Conservation (phyloP, 2,888 invertebrate species). For the Seira ritae region DNA sequence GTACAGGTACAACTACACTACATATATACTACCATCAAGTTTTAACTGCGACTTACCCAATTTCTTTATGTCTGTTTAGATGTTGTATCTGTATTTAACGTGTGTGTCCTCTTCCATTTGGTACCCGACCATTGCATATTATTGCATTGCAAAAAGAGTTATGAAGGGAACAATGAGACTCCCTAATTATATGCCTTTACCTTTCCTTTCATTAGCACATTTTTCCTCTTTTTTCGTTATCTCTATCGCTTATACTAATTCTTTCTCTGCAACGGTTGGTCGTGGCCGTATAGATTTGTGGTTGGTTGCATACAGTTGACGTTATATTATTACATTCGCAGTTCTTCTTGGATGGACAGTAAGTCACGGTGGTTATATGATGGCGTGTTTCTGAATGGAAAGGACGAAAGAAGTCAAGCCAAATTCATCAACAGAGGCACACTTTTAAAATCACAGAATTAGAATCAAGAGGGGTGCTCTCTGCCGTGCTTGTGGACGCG, state of each 20-base stretch:
- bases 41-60: neutral
- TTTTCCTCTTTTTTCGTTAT: too few species aligned
- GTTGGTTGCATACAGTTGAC: too few species aligned
- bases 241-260: too few species aligned
- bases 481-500: too few species aligned
- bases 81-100: neutral
- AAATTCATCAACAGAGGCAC: conserved; percentile 48
- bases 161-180: conserved; percentile 36
- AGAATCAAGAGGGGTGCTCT: too few species aligned
- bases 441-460: conserved; percentile 37
- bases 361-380: too few species aligned
- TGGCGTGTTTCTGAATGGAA: too few species aligned
- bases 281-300: too few species aligned
- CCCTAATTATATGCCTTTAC: conserved; percentile 58
- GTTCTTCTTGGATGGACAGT: conserved; percentile 45
- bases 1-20: conserved; percentile 1
- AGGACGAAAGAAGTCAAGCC: too few species aligned
- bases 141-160: neutral
- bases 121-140: neutral
- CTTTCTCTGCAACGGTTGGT: too few species aligned
- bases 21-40: neutral
- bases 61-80: neutral
- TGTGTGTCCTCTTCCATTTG: neutral
- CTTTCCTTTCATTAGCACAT: conserved; percentile 59
- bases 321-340: conserved; percentile 46